These are phyloP conservation scores for Gymnocypris eckloni DNA, from an alignment of 2,797 vertebrate genomes.

Conservation along the genomic window DNA sequence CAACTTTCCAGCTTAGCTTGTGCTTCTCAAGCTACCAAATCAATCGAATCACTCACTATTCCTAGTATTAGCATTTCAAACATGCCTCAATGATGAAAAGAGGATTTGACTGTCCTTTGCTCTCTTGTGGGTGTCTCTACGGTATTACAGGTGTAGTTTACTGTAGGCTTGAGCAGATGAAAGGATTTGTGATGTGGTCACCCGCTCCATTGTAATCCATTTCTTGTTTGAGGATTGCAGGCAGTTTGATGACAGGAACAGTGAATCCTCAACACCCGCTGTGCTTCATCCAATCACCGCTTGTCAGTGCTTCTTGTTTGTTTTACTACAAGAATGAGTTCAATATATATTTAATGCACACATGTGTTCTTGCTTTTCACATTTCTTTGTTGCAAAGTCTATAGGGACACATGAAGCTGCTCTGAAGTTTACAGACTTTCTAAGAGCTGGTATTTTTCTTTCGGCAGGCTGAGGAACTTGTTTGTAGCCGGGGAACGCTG, in stretches of 20 bases:
- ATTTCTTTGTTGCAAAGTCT: background rate
- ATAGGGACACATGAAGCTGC: background rate
- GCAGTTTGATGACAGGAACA: background rate
- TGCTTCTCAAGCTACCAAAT: background rate
- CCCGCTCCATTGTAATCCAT: background rate
- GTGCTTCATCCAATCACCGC: background rate
- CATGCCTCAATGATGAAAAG: constrained; percentile 17
- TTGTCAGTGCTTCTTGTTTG: constrained; percentile 9
- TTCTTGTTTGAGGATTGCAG: background rate
- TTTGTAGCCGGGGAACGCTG: constrained; percentile 96
- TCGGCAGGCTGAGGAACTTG: constrained; percentile 82
- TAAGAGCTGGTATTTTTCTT: background rate
- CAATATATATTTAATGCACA: constrained; percentile 19
- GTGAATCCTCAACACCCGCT: background rate
- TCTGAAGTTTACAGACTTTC: constrained; percentile 1
- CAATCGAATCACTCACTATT: background rate
- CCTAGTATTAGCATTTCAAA: constrained; percentile 15
- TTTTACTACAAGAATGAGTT: background rate
- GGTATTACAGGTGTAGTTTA: constrained; percentile 9
- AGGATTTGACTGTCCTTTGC: constrained; percentile 9
- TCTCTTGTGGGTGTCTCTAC: background rate
- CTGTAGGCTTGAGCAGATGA: constrained; percentile 20
- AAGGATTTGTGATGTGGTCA: constrained; percentile 2
- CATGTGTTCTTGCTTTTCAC: constrained; percentile 2
- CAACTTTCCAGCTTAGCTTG: background rate